Evolutionary conservation across 2,113 vertebrate genomes (phyloP), one percentile per base, ranked within the genome.

Genomic region (Thomomys bottae): DNA sequence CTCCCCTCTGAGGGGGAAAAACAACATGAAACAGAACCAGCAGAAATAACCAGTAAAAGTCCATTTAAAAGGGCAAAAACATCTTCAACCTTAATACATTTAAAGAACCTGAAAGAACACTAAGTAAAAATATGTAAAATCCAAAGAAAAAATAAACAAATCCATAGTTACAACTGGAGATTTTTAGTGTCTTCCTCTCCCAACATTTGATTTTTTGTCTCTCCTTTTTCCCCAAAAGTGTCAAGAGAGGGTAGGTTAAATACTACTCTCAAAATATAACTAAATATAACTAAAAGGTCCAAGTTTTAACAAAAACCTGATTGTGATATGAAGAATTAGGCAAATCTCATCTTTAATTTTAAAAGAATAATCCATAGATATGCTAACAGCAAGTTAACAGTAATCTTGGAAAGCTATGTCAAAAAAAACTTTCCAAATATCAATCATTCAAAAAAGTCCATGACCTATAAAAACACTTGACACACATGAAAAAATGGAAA

Each of bases 1-100:
- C 6, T 59, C 20, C 42, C 6, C 26, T 84, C 26, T 11, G 7
- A 9, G 6, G 24, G 20, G 9, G 76, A 9, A 76, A 89, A 86
- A 77, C 42, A 91, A 40, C 36, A 76, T 57, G 18, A 84, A 88
- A 61, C 3, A 84, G 17, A 72, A 93, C 34, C 14, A 88, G 63
- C 24, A 63, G 45, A 84, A 21, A 40, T 36, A 85, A 68, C n/a
- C 32, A 3, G 30, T 7, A 88, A 36, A 68, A 68, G 34, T 70
- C 26, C 14, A 30, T 57, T 57, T n/a, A 40, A 34, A 21, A 71
- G 36, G 30, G 36, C 9, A 63, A 63, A 89, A 24, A 6, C 32
- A 61, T 42, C 20, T 59, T 82, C 45, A 75, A 59, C 20, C 36
- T 76, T 18, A 1, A 68, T 59, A 3, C 20, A 14, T 63, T 83